Evolutionary conservation across 1,140 invertebrate genomes (phyloP), one percentile per base, ranked within the genome.

Genomic region (Drosophila sucinea): DNA sequence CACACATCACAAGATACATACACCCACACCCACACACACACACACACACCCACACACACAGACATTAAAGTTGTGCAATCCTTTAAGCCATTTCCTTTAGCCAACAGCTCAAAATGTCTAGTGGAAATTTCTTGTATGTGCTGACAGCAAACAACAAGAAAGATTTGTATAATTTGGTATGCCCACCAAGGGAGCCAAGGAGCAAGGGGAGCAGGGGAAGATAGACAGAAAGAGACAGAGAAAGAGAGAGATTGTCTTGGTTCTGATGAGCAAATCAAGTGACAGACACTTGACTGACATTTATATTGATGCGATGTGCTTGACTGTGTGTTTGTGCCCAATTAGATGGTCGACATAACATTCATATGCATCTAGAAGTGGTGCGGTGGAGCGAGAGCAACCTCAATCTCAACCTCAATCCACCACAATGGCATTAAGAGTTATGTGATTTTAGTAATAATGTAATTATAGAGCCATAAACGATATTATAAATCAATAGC

Each of bases 401-500:
- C 4, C 17, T 23, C 4, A 17, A 17, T 17, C 17, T 17, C 17
- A 17, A 17, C 17, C 17, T 17, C 17, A 17, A 17, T 17, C 27
- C 8, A 2, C 23, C 11, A 51, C 6, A 51, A 27, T 8, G 57
- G 54, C 54, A 7, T 55, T 40, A 4, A 25, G 40, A 29, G 17
- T 54, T 81, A 71, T 76, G 68, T 70, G 71, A 78, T 70, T 68
- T 66, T 79, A 76, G 75, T 86, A 79, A 85, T 82, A 87, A 89
- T 74, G 77, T 87, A 87, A 87, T 87, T 87, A 83, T 83, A 71
- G 74, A 74, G 67, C 68, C 67, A 83, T 83, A 87, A 79, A 80
- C 65, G 69, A 83, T 67, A 78, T 79, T 82, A 77, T 87, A 87
- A 87, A 87, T 87, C 83, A 87, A 87, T 87, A 79, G 40, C 40